These are phyloP conservation scores for Schizopygopsis malacanthus DNA, from an alignment of 2,797 vertebrate genomes.

Conservation along the genomic window DNA sequence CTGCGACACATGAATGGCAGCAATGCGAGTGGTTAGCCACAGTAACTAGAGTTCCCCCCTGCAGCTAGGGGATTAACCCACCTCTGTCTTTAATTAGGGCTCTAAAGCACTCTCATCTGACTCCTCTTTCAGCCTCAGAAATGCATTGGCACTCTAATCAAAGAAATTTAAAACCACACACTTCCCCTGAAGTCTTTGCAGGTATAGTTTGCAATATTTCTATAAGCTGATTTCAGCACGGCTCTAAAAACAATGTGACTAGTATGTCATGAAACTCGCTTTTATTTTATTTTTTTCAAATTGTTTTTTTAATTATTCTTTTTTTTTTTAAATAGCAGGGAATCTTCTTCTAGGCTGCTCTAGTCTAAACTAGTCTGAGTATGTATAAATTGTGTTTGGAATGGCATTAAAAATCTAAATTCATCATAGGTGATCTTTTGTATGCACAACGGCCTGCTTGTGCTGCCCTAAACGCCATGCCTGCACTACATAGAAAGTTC, in stretches of 20 bases:
- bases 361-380: background rate
- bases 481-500: conserved; percentile 70
- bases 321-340: background rate
- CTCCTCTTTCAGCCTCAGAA: conserved; percentile 55
- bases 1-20: conserved; percentile 51
- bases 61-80: conserved; percentile 65
- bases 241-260: background rate
- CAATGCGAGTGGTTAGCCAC: conserved; percentile 59
- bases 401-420: conserved; percentile 67
- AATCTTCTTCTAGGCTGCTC: background rate
- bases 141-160: conserved; percentile 41
- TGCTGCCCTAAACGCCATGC: conserved; percentile 61
- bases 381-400: conserved; percentile 58
- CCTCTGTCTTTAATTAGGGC: conserved; percentile 70
- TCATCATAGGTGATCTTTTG: conserved; percentile 63
- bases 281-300: background rate
- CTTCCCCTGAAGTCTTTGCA: conserved; percentile 35
- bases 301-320: background rate
- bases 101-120: conserved; percentile 61
- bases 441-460: conserved; percentile 58
- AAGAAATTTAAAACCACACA: conserved; percentile 24
- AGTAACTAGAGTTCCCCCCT: conserved; percentile 61
- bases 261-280: background rate
- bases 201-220: conserved; percentile 19
- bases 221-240: background rate